phyloP scores from a whole-genome alignment of 1,140 invertebrate genomes.

The Zaprionus ornatus region DNA sequence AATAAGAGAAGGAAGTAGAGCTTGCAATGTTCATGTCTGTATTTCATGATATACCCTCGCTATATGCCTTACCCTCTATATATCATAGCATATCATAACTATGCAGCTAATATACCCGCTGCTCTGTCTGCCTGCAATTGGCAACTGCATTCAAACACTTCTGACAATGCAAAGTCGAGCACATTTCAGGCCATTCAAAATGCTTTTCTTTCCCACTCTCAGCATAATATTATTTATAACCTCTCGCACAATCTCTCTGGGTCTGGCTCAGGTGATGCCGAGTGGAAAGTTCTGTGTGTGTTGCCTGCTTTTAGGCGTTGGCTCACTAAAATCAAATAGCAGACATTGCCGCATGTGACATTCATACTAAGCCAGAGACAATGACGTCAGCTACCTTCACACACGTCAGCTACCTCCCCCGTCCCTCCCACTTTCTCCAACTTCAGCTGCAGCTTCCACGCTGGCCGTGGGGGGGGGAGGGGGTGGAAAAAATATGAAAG shows the following conservation, averaged over 20 bases:
- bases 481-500: conserved; percentile 79
- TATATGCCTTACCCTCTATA: not conserved
- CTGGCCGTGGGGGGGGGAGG: conserved; percentile 6
- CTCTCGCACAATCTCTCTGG: not conserved
- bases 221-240: conserved; percentile 4
- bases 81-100: not conserved
- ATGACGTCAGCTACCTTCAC: conserved; percentile 19
- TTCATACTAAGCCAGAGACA: conserved; percentile 28
- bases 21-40: too few species aligned
- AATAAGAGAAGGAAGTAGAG: too few species aligned
- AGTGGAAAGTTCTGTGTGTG: conserved; percentile 11
- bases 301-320: conserved; percentile 27
- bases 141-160: not conserved
- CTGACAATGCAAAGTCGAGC: not conserved
- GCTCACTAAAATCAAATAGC: conserved; percentile 33
- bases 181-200: not conserved
- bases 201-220: not conserved
- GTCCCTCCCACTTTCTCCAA: not conserved
- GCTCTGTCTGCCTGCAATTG: too few species aligned
- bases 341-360: conserved; percentile 39
- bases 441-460: not conserved
- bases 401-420: not conserved
- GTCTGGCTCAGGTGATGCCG: not conserved
- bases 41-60: too few species aligned
- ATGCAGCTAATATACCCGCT: not conserved